Base-by-base conservation (phyloP, 1,140 invertebrate genomes). In the Drosophila erecta region DNA sequence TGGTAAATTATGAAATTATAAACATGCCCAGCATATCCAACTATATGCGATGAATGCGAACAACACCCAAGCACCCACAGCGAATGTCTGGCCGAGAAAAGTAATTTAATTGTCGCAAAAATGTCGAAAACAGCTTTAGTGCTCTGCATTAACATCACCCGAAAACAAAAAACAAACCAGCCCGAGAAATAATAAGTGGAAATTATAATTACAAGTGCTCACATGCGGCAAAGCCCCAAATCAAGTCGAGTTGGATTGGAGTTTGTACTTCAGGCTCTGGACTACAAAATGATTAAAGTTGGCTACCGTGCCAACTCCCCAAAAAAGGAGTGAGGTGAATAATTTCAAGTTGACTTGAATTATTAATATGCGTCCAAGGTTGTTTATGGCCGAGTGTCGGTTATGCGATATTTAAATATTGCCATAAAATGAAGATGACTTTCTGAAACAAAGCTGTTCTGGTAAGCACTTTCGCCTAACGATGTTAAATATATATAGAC, bases 1-100 rank as follows among this genome's bases (percentile, higher is more conserved):
- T 81, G 79, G 79, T 79, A 87, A 86, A 86, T 87, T 86, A 86
- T 86, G 83, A 86, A 86, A 86, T 86, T 86, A 87, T 79, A 89
- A 86, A 87, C 69, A 81, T 72, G 62, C 55, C 76, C 79, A 20
- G 66, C 33, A 70, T 70, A 57, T 33, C 35, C 66, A 70, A 70
- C 66, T 69, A 69, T 64, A 46, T 38, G 30, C 54, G 24, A 33
- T 47, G 65, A 51, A 43, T 35, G 20, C 30, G 50, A 35, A 22
- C 27, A 49, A 22, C 20, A 59, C 37, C 10, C 59, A 61, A 33
- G 66, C 73, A 69, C 56, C 72, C 73, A 27, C 65, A 64, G 64
- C 37, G 22, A 78, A 75, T 87, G 83, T 86, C 83, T 86, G 83
- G 83, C 30, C 75, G 75, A 87, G 83, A 86, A 87, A 86, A 87